These are phyloP conservation scores for Notospermus geniculatus DNA, from an alignment of 1,140 invertebrate species.

Conservation along the genomic window DNA sequence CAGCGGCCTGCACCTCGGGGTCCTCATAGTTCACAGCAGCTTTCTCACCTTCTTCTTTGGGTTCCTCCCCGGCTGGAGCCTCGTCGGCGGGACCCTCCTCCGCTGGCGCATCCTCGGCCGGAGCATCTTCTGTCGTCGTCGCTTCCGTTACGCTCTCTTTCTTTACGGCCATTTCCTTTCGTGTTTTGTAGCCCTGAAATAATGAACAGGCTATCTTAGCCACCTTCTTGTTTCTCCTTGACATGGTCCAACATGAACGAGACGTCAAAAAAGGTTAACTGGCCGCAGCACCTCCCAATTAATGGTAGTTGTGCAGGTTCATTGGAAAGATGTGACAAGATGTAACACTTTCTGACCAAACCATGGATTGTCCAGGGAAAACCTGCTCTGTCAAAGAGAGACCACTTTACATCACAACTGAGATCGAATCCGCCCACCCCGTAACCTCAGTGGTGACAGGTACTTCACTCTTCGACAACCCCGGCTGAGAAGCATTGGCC, in stretches of 20 bases:
- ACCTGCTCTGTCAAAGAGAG: too few relatives aligned
- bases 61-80: background rate
- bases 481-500: conserved; percentile 12
- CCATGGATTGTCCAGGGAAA: too few relatives aligned
- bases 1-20: conserved; percentile 33
- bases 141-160: conserved; percentile 2
- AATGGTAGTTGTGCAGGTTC: too few relatives aligned
- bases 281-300: too few relatives aligned
- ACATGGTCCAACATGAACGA: too few relatives aligned
- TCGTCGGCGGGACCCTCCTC: background rate
- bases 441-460: background rate
- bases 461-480: too few relatives aligned
- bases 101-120: background rate
- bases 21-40: conserved; percentile 35
- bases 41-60: conserved; percentile 17
- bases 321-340: too few relatives aligned
- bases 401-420: too few relatives aligned
- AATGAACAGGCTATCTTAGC: too few relatives aligned
- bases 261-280: too few relatives aligned
- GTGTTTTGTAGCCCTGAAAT: conserved; percentile 4
- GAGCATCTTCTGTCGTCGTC: background rate
- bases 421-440: background rate
- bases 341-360: too few relatives aligned
- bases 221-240: too few relatives aligned
- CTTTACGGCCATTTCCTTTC: conserved; percentile 4